A percentile compares a stretch with the other conserved stretches of the same genome.
phyloP scores from a whole-genome alignment of 2,113 vertebrate species.

The Trichechus manatus region DNA sequence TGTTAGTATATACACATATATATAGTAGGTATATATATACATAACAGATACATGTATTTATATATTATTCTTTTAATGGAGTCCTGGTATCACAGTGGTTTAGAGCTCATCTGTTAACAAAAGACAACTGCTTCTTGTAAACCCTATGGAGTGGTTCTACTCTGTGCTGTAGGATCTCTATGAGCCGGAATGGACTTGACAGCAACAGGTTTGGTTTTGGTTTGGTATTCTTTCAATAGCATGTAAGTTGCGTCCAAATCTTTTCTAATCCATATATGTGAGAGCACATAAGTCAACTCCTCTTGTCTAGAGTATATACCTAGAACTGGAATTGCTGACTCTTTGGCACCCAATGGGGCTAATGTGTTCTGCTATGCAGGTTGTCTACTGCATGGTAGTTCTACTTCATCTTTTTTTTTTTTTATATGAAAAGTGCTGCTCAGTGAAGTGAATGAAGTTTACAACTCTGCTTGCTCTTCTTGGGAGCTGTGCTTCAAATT shows the following conservation, averaged over 20 bases:
- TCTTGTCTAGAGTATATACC: background rate
- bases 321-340: background rate
- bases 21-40: too few species aligned
- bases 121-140: too few species aligned
- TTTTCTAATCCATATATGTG: background rate
- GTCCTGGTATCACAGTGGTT: too few species aligned
- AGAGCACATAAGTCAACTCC: background rate
- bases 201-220: too few species aligned
- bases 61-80: too few species aligned
- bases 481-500: background rate
- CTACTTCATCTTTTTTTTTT: background rate
- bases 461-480: background rate
- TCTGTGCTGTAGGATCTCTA: too few species aligned
- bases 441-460: background rate
- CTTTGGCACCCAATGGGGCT: rapidly evolving
- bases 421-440: background rate
- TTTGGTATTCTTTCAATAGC: background rate
- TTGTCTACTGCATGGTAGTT: background rate
- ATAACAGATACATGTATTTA: too few species aligned
- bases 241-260: background rate
- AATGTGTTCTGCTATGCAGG: background rate
- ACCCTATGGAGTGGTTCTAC: too few species aligned
- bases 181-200: too few species aligned
- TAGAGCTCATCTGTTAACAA: too few species aligned
- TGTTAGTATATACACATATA: too few species aligned